Conservation (phyloP, 2,113 vertebrate genomes). For the Aspidoscelis tigris region DNA sequence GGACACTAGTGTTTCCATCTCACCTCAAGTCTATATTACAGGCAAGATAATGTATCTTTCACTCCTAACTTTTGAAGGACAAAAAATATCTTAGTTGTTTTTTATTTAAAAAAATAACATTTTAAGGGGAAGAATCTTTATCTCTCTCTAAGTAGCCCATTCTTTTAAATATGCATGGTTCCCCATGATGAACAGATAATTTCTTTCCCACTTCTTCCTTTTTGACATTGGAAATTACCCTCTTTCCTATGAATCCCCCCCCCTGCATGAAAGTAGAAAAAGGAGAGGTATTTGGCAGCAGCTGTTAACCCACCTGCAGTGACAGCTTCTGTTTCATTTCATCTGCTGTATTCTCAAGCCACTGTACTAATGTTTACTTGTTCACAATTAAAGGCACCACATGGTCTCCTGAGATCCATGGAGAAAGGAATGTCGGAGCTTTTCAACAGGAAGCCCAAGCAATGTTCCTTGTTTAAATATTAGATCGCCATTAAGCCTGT, state of each 20-base stretch:
- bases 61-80: too few species aligned
- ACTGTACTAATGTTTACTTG: constrained; percentile 75
- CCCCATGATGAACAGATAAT: constrained; percentile 37
- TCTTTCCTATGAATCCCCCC: constrained; percentile 37
- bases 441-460: constrained; percentile 56
- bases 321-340: constrained; percentile 77
- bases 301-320: constrained; percentile 77
- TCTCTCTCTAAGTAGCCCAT: constrained; percentile 48
- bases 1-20: too few species aligned
- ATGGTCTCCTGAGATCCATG: constrained; percentile 48
- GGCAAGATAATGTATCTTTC: too few species aligned
- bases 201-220: constrained; percentile 53
- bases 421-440: constrained; percentile 58
- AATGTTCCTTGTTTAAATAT: constrained; percentile 57
- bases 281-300: constrained; percentile 70
- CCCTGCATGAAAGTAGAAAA: constrained; percentile 54
- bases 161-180: constrained; percentile 40
- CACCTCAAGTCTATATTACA: too few species aligned
- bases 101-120: not conserved
- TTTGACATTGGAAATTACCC: constrained; percentile 62
- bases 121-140: not conserved
- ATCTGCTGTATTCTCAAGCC: constrained; percentile 72
- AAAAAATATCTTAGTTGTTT: not conserved
- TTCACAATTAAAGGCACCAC: constrained; percentile 72
- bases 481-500: constrained; percentile 25